Conservation (phyloP, 2,888 invertebrate genomes). For the Polietes domitor region DNA sequence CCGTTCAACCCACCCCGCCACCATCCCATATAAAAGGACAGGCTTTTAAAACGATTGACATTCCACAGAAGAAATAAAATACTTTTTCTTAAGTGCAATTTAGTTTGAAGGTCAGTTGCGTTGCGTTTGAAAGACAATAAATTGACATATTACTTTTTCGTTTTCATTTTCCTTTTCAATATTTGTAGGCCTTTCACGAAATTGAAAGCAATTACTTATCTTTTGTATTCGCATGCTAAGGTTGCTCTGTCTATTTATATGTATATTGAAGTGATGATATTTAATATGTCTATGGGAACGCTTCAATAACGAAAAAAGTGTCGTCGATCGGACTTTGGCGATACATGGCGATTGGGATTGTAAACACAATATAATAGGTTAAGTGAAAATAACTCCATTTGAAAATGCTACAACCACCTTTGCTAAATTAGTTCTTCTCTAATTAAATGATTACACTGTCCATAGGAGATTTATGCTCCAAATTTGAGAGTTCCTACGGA, state of each 20-base stretch:
- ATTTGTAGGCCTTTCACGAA: not conserved
- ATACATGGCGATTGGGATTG: too few species aligned
- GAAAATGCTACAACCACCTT: too few species aligned
- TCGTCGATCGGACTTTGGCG: too few species aligned
- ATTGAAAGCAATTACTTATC: slow-evolving; percentile 16
- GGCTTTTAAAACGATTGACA: not conserved
- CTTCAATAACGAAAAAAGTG: not conserved
- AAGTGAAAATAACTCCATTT: too few species aligned
- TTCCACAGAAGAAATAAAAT: slow-evolving; percentile 44
- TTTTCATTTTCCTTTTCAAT: slow-evolving; percentile 23
- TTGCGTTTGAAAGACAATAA: slow-evolving; percentile 16
- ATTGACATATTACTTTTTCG: slow-evolving; percentile 1
- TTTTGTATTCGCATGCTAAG: not conserved
- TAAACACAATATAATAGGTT: too few species aligned
- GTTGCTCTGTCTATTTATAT: not conserved
- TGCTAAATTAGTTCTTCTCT: too few species aligned
- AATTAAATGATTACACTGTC: too few species aligned
- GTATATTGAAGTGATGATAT: too few species aligned
- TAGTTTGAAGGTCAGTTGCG: slow-evolving; percentile 36
- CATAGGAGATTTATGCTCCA: too few species aligned
- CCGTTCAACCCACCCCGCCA: not conserved
- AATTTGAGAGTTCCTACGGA: too few species aligned
- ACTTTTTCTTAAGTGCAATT: slow-evolving; percentile 42
- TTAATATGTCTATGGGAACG: not conserved
- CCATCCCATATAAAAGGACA: not conserved